Conservation (phyloP, 1,140 invertebrate genomes). For the Drosophila orosa region DNA sequence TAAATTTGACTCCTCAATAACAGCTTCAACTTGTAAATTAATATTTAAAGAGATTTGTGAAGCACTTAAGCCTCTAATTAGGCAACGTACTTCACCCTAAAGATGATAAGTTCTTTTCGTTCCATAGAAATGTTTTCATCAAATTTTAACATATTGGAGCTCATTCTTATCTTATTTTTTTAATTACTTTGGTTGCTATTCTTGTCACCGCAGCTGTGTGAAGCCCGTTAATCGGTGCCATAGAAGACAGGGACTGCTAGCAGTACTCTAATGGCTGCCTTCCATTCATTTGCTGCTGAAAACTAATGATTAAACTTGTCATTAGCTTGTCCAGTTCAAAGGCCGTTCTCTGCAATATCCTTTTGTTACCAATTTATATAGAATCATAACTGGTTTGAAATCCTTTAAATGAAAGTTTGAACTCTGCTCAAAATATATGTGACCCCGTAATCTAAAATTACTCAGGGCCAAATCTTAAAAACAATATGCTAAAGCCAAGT, state of each 20-base stretch:
- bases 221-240: background rate
- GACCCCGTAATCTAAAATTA: background rate
- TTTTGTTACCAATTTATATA: conserved; percentile 24
- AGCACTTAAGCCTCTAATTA: background rate
- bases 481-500: conserved; percentile 20
- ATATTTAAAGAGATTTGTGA: background rate
- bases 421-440: background rate
- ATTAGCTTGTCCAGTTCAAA: conserved; percentile 34
- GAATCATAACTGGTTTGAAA: background rate
- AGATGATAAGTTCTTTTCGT: background rate
- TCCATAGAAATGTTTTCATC: background rate
- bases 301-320: conserved; percentile 49
- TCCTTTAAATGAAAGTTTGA: background rate
- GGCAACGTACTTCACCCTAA: background rate
- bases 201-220: background rate
- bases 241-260: background rate
- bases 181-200: background rate
- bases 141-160: background rate
- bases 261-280: conserved; percentile 36
- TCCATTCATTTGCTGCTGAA: conserved; percentile 31
- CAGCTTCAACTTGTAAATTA: too few species aligned
- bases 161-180: background rate
- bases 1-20: too few species aligned
- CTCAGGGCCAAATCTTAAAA: conserved; percentile 13
- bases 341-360: background rate